These are phyloP conservation scores for Micronisus gabar DNA, from an alignment of 2,113 vertebrate species.

Conservation along the genomic window DNA sequence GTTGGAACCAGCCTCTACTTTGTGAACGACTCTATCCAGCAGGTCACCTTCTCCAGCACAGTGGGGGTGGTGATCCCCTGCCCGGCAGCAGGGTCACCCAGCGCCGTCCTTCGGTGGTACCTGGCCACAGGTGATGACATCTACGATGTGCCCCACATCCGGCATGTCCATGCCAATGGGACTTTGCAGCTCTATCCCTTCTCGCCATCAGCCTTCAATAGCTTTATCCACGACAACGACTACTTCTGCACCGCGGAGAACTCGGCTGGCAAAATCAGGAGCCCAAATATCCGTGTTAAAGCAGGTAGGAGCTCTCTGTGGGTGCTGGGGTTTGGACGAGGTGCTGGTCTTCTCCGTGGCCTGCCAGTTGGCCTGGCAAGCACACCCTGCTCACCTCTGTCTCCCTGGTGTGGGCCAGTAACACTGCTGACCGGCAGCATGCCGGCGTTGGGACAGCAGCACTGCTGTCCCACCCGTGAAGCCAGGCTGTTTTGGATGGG, in stretches of 20 bases:
- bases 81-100: conserved; percentile 95
- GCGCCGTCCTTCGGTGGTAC: conserved; percentile 96
- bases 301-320: conserved; percentile 78
- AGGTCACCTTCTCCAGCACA: conserved; percentile 92
- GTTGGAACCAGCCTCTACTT: conserved; percentile 96
- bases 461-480: neutral
- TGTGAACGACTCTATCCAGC: conserved; percentile 98
- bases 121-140: conserved; percentile 98
- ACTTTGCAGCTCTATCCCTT: conserved; percentile 98
- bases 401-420: neutral
- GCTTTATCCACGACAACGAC: conserved; percentile 99
- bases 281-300: conserved; percentile 97
- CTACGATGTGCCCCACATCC: conserved; percentile 98
- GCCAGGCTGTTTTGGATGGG: neutral
- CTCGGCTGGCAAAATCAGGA: conserved; percentile 95
- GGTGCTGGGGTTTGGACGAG: rapidly evolving
- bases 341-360: neutral
- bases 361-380: rapidly evolving
- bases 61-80: conserved; percentile 95
- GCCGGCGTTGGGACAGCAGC: neutral
- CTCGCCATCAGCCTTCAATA: conserved; percentile 98
- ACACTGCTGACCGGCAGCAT: neutral
- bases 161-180: conserved; percentile 97
- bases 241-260: conserved; percentile 99
- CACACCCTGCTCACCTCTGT: rapidly evolving